phyloP scores from a whole-genome alignment of 2,888 invertebrate species.

The Platycheirus rosarum region DNA sequence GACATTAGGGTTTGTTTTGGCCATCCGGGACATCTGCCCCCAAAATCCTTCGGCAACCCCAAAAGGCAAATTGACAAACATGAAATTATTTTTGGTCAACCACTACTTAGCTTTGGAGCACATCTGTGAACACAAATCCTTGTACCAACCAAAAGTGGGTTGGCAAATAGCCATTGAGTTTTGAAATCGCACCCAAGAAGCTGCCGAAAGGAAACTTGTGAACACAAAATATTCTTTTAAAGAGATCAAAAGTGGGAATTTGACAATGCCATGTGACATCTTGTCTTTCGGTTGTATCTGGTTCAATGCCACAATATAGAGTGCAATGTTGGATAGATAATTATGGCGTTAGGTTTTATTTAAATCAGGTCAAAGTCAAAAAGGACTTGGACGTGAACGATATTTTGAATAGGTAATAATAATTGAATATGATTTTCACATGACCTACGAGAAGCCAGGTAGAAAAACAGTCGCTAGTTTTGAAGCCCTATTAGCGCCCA shows the following conservation, averaged over 20 bases:
- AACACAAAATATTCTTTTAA: constrained; percentile 60
- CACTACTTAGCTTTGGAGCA: constrained; percentile 68
- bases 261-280: constrained; percentile 50
- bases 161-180: constrained; percentile 63
- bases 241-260: constrained; percentile 50
- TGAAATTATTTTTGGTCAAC: constrained; percentile 72
- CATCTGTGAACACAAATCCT: constrained; percentile 67
- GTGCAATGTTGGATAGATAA: constrained; percentile 14
- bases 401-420: no score
- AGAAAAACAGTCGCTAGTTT: no score
- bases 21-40: constrained; percentile 58
- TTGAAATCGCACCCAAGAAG: constrained; percentile 45
- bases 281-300: constrained; percentile 56
- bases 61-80: constrained; percentile 62
- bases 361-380: constrained; percentile 11
- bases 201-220: constrained; percentile 50
- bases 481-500: no score
- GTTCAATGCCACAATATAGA: constrained; percentile 39
- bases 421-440: no score
- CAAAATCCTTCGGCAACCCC: constrained; percentile 11
- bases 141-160: constrained; percentile 49
- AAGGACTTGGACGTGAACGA: neutral
- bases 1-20: constrained; percentile 64
- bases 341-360: constrained; percentile 28
- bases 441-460: no score